phyloP scores from a whole-genome alignment of 1,140 invertebrate species.

The Aphidius gifuensis region DNA sequence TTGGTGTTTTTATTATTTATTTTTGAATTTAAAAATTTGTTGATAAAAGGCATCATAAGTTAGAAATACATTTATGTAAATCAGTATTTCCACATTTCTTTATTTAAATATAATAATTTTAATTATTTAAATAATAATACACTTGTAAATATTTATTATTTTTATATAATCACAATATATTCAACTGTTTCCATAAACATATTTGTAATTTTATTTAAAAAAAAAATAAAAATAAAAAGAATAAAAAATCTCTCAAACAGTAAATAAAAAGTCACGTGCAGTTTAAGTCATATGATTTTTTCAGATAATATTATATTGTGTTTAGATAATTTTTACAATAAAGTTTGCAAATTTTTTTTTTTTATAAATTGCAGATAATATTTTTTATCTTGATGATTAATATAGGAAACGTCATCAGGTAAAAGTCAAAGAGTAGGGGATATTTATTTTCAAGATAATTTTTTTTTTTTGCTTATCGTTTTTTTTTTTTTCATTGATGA shows the following conservation, averaged over 20 bases:
- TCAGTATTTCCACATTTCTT: conserved; percentile 28
- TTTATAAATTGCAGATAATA: conserved; percentile 21
- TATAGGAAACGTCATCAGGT: conserved; percentile 2
- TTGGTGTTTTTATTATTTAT: conserved; percentile 32
- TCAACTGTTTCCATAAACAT: conserved; percentile 42
- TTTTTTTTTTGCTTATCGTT: too few species aligned
- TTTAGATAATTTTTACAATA: too few species aligned
- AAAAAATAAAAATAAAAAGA: too few species aligned
- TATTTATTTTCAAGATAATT: too few species aligned
- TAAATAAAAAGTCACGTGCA: conserved; percentile 61
- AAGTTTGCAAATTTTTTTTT: too few species aligned
- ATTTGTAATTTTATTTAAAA: conserved; percentile 31
- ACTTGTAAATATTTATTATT: background rate
- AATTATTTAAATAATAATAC: background rate
- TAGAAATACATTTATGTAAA: conserved; percentile 25
- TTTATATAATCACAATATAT: conserved; percentile 37
- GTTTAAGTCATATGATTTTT: conserved; percentile 57
- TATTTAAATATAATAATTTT: conserved; percentile 5
- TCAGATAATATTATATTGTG: conserved; percentile 18
- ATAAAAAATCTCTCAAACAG: conserved; percentile 38
- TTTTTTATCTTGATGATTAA: conserved; percentile 14
- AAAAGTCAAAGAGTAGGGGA: conserved; percentile 13
- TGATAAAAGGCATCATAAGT: conserved; percentile 56
- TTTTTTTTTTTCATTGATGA: too few species aligned
- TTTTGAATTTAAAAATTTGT: conserved; percentile 48